Evolutionary conservation across 2,113 vertebrate genomes (phyloP), one percentile per base, ranked within the genome.

Genomic region (Eolophus roseicapilla): DNA sequence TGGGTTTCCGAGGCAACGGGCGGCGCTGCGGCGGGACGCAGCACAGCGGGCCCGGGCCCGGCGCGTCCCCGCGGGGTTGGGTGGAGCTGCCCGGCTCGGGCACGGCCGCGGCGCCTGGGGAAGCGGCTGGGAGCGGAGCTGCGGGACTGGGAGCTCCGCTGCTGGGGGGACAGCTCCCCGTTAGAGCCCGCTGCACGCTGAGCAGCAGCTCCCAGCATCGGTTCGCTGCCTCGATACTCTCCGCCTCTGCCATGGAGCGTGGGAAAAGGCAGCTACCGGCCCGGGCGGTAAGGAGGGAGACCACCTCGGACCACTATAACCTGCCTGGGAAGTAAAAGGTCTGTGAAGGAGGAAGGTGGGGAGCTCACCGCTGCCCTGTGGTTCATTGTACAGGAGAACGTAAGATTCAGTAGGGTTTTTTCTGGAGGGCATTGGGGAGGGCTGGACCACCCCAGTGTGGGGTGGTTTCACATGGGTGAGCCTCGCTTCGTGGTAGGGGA

Each of bases 251-350:
- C 57, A 1, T 1, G 39, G 49, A 12, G 31, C 3, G 3, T 2
- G 44, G 39, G 49, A 31, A 49, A 2, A 25, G 39, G 82, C 47
- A 64, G 69, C 44, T 74, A 5, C 69, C 11, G 35, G 69, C 33
- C 69, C 2, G 14, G 43, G 47, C 23, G 10, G 49, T 23, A 6
- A 47, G 86, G 55, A 47, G n/a, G 1, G 33, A 57, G 55, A 9
- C 12, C 16, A 0, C 41, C 20, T 9, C 2, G 67, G 37, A 29
- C 8, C 21, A 3, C 46, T 8, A 3, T 4, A 6, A 35, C 7
- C 31, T 39, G 71, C 79, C 8, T 16, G 71, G 15, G 9, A 52
- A 85, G 62, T 9, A 25, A 18, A 57, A 7, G 20, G 4, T 64
- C 44, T 3, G 0, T 13, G 18, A 6, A 15, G 17, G 24, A 25